Percentiles rank a stretch among this genome's conserved stretches.
phyloP scores from a whole-genome alignment of 2,888 invertebrate species.

The Vandiemenella viatica region DNA sequence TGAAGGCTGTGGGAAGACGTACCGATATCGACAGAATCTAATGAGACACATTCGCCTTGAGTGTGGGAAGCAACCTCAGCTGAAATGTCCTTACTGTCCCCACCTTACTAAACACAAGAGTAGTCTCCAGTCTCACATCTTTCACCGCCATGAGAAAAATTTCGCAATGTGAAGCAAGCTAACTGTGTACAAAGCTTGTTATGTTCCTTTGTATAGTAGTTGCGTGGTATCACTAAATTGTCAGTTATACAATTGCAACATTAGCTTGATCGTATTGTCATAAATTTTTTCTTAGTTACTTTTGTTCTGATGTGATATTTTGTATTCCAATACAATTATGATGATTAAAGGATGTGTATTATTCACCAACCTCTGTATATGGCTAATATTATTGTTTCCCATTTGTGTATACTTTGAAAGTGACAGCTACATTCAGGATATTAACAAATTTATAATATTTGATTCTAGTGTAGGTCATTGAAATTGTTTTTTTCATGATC shows the following conservation, averaged over 20 bases:
- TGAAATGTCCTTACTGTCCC: conserved; percentile 13
- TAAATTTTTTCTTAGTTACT: background rate
- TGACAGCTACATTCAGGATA: too few species aligned
- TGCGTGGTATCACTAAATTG: background rate
- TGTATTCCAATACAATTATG: too few species aligned
- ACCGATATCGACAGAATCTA: conserved; percentile 20
- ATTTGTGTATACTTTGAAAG: too few species aligned
- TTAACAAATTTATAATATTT: too few species aligned
- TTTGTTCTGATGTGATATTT: background rate
- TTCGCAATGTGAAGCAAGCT: background rate
- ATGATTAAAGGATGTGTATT: too few species aligned
- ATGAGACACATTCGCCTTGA: conserved; percentile 13
- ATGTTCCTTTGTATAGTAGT: background rate
- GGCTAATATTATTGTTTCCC: too few species aligned
- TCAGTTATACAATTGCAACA: background rate
- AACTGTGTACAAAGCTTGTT: background rate
- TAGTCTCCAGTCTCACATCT: conserved; percentile 8
- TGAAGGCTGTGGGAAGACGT: conserved; percentile 19
- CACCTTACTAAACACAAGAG: conserved; percentile 11
- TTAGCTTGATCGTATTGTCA: background rate
- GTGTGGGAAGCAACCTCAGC: conserved; percentile 18
- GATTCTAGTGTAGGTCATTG: too few species aligned
- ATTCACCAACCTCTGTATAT: too few species aligned
- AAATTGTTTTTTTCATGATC: too few species aligned
- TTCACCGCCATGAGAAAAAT: conserved; percentile 9